phyloP scores from a whole-genome alignment of 2,888 invertebrate genomes.

The Drosophila cognata region DNA sequence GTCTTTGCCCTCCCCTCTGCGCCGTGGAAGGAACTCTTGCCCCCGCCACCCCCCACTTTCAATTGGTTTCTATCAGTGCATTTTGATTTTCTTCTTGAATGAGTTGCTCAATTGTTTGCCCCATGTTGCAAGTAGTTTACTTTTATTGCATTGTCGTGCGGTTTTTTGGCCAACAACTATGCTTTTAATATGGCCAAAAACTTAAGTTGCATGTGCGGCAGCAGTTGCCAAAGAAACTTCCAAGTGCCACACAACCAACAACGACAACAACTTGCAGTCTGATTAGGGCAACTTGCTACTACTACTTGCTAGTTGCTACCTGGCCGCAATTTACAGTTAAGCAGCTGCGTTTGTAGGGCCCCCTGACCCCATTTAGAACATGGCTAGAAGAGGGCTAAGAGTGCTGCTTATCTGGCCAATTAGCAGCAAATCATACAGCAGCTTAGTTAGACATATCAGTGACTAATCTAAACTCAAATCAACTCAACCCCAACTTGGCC shows the following conservation, averaged over 20 bases:
- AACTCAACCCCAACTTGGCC: neutral
- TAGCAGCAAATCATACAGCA: slow-evolving; percentile 42
- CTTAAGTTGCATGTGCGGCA: slow-evolving; percentile 28
- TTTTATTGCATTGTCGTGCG: slow-evolving; percentile 78
- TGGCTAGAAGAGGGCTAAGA: slow-evolving; percentile 30
- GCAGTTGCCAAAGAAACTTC: slow-evolving; percentile 33
- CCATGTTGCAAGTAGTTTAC: slow-evolving; percentile 65
- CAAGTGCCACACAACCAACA: slow-evolving; percentile 25
- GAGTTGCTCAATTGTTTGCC: slow-evolving; percentile 77
- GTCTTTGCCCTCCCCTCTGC: slow-evolving; percentile 6
- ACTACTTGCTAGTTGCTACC: slow-evolving; percentile 21
- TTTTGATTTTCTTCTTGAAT: slow-evolving; percentile 76
- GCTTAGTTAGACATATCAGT: slow-evolving; percentile 31
- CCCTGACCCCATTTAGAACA: slow-evolving; percentile 16
- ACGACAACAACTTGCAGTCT: neutral
- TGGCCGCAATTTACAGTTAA: slow-evolving; percentile 26
- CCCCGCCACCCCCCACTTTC: slow-evolving; percentile 12
- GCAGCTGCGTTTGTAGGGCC: slow-evolving; percentile 8
- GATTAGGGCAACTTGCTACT: slow-evolving; percentile 22
- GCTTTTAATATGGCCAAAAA: slow-evolving; percentile 51
- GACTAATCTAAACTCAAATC: neutral
- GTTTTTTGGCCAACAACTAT: slow-evolving; percentile 56
- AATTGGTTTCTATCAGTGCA: slow-evolving; percentile 78
- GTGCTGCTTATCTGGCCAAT: slow-evolving; percentile 49
- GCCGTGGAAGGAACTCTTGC: neutral